Base-by-base conservation (phyloP, 2,797 vertebrate species). In the Propithecus deckenii region DNA sequence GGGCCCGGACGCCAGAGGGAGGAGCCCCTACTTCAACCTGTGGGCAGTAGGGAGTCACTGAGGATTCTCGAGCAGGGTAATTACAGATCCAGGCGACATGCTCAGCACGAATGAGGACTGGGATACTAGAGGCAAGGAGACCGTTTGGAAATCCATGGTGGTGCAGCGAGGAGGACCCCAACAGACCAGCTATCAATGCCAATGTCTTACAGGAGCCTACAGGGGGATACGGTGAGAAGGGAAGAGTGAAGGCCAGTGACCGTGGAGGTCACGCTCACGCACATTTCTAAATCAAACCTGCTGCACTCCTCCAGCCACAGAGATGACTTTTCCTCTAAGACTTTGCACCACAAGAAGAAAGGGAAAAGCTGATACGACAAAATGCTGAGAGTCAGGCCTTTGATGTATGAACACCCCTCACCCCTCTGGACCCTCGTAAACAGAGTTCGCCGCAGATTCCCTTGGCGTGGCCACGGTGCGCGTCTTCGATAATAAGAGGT, bases 291-390 rank as follows among this genome's bases (percentile, higher is more conserved):
- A 48, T 89, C 88, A 67, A 88, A 43, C 14, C 48, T 41, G 11
- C 88, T 55, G 65, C 32, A 43, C 43, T 74, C 67, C 17, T 38
- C 23, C 71, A 93, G 76, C 15, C 91, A 86, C 75, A 75, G 59
- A 61, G 78, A n/a, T 0, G 14, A 35, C 23, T 88, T 74, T 72
- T 81, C 78, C 84, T 78, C 91, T 80, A 74, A 55, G 71, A 84
- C 22, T 32, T 35, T 13, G 30, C 1, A 0, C 11, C 41, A 23
- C n/a, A 7, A 2, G 10, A 88, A 89, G 30, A 86, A 38, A 67
- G 32, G 85, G 78, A 71, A 96, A 90, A 95, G 91, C 61, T 79
- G 94, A 95, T 79, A 38, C 48, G 89, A 97, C 87, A 95, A 96
- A 97, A 94, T 0, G 0, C 69, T 69, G 30, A 76, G 92, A 97